These are phyloP conservation scores for Zoanthus sansibaricus DNA, from an alignment of 92 coral and sea anemone species.

Conservation along the genomic window DNA sequence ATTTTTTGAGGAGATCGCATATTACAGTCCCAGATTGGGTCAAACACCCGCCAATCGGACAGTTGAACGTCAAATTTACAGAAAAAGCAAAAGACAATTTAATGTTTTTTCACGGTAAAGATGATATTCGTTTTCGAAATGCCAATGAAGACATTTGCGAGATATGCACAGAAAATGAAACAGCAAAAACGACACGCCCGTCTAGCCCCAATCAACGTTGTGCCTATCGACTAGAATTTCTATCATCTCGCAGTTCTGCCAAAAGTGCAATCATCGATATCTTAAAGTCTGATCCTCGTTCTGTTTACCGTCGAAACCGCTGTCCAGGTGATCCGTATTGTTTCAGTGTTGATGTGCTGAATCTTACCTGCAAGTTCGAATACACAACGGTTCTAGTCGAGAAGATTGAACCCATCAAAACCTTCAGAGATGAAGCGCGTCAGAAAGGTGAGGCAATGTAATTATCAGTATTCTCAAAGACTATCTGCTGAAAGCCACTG, in stretches of 20 bases:
- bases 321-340: conserved; percentile 61
- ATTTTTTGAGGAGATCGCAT: background rate
- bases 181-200: background rate
- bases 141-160: conserved; percentile 9
- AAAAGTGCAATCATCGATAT: conserved; percentile 56
- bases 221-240: conserved; percentile 56
- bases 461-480: background rate
- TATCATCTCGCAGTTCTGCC: conserved; percentile 60
- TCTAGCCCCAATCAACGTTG: conserved; percentile 25
- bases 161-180: conserved; percentile 28
- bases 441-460: background rate
- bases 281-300: conserved; percentile 71
- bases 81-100: conserved; percentile 38
- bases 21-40: conserved; percentile 65
- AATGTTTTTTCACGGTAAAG: conserved; percentile 65
- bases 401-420: conserved; percentile 53
- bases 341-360: conserved; percentile 69
- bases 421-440: conserved; percentile 9
- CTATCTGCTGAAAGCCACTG: background rate
- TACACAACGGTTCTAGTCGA: conserved; percentile 50
- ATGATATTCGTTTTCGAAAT: conserved; percentile 6
- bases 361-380: conserved; percentile 67
- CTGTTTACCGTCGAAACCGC: conserved; percentile 63
- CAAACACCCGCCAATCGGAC: conserved; percentile 53
- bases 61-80: conserved; percentile 51